Conservation (phyloP, 2,797 vertebrate genomes). For the Sciaenops ocellatus region DNA sequence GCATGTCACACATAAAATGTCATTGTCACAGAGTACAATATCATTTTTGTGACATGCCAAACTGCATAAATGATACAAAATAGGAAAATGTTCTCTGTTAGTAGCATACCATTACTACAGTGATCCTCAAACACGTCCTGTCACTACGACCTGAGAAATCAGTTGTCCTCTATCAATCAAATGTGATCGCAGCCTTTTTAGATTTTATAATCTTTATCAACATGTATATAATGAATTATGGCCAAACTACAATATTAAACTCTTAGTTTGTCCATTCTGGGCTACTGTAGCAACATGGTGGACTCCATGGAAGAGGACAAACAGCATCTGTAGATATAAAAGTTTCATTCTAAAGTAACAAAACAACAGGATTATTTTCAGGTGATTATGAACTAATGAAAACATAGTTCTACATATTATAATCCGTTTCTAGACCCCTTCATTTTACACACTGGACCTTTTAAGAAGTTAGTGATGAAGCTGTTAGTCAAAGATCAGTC, state of each 20-base stretch:
- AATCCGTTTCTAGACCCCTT: too few species aligned
- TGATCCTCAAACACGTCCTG: background rate
- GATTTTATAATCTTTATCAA: background rate
- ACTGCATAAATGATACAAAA: background rate
- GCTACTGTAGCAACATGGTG: too few species aligned
- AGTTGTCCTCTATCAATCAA: background rate
- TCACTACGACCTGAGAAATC: background rate
- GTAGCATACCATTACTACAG: too few species aligned
- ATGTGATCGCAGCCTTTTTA: background rate
- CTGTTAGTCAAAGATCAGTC: too few species aligned
- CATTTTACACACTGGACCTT: too few species aligned
- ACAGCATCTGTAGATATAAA: too few species aligned
- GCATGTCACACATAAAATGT: background rate
- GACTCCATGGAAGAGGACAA: too few species aligned
- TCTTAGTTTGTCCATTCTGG: background rate
- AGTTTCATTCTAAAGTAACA: too few species aligned
- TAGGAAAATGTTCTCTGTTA: background rate
- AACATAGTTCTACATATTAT: too few species aligned
- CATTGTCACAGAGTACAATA: background rate
- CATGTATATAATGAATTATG: background rate
- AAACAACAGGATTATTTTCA: too few species aligned
- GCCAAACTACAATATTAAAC: background rate
- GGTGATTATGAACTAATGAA: too few species aligned
- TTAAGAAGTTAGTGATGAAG: too few species aligned
- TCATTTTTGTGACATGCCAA: background rate